phyloP scores from a whole-genome alignment of 2,797 vertebrate species.

The Myripristis jacobus region DNA sequence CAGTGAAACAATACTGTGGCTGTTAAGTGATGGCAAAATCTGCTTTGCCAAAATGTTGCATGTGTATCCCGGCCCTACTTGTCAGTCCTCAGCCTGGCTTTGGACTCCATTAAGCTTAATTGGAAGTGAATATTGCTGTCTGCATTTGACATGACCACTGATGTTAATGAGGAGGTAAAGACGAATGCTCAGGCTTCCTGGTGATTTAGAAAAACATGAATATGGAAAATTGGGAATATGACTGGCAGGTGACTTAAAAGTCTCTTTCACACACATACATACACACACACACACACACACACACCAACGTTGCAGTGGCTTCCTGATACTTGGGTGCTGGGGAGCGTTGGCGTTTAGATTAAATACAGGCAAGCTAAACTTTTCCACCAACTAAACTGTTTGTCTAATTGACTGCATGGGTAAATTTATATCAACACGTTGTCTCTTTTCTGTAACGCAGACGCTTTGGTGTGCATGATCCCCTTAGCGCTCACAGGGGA shows the following conservation, averaged over 20 bases:
- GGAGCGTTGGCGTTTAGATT: too few species aligned
- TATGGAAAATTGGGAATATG: constrained; percentile 53
- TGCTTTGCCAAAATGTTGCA: constrained; percentile 63
- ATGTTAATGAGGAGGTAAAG: constrained; percentile 75
- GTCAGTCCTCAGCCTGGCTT: constrained; percentile 61
- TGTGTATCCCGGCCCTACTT: constrained; percentile 57
- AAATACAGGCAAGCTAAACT: constrained; percentile 41
- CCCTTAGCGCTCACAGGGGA: constrained; percentile 67
- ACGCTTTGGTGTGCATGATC: constrained; percentile 51
- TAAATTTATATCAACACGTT: constrained; percentile 69
- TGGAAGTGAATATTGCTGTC: constrained; percentile 73
- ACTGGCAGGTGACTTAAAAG: constrained; percentile 66
- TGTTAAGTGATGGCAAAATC: constrained; percentile 58
- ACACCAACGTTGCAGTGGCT: constrained; percentile 28
- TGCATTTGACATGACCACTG: constrained; percentile 66
- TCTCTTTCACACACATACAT: constrained; percentile 13
- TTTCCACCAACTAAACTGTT: constrained; percentile 60
- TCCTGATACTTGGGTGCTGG: constrained; percentile 40
- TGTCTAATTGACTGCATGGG: constrained; percentile 67
- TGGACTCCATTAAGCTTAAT: constrained; percentile 62
- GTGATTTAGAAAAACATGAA: constrained; percentile 64
- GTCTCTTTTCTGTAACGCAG: constrained; percentile 22
- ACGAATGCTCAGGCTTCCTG: constrained; percentile 59
- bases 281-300: neutral
- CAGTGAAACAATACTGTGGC: constrained; percentile 6